Conservation (phyloP, 1,140 invertebrate species). For the Drosophila navojoa region DNA sequence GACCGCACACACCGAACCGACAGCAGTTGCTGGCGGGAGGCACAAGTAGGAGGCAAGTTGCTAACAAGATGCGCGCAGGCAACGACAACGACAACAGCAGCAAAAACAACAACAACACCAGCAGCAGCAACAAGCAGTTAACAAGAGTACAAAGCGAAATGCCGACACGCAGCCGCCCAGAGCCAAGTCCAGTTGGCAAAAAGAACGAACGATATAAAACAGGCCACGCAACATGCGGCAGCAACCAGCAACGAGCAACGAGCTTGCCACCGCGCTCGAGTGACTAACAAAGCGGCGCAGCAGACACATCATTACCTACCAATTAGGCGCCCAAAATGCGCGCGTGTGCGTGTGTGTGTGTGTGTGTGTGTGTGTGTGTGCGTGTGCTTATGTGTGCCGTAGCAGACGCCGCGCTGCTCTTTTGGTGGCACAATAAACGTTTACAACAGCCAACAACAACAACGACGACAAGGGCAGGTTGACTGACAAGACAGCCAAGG, state of each 20-base stretch:
- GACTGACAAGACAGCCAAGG: slow-evolving; percentile 62
- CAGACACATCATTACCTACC: slow-evolving; percentile 83
- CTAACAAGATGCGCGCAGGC: slow-evolving; percentile 75
- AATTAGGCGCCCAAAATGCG: slow-evolving; percentile 75
- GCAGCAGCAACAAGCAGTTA: slow-evolving; percentile 50
- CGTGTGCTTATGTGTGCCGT: slow-evolving; percentile 26
- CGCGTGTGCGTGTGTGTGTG: slow-evolving; percentile 32
- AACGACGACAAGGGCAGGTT: slow-evolving; percentile 18
- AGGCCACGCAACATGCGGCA: slow-evolving; percentile 56
- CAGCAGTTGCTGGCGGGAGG: background rate
- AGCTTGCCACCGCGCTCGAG: slow-evolving; percentile 35
- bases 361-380: slow-evolving; percentile 49
- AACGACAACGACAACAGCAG: slow-evolving; percentile 54
- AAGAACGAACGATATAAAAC: slow-evolving; percentile 31
- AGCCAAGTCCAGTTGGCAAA: slow-evolving; percentile 34
- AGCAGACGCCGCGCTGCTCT: slow-evolving; percentile 35
- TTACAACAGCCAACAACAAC: slow-evolving; percentile 53
- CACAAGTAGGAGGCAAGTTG: slow-evolving; percentile 43
- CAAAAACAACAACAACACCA: slow-evolving; percentile 23
- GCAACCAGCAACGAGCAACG: slow-evolving; percentile 9
- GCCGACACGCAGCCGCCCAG: slow-evolving; percentile 57
- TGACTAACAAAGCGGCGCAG: slow-evolving; percentile 74
- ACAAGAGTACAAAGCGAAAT: slow-evolving; percentile 62
- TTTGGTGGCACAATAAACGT: slow-evolving; percentile 78
- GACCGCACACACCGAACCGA: slow-evolving; percentile 18